A percentile compares a stretch with the other conserved stretches of the same genome.
These are phyloP conservation scores for Micromys minutus DNA, from an alignment of 2,113 vertebrate species.

Conservation along the genomic window DNA sequence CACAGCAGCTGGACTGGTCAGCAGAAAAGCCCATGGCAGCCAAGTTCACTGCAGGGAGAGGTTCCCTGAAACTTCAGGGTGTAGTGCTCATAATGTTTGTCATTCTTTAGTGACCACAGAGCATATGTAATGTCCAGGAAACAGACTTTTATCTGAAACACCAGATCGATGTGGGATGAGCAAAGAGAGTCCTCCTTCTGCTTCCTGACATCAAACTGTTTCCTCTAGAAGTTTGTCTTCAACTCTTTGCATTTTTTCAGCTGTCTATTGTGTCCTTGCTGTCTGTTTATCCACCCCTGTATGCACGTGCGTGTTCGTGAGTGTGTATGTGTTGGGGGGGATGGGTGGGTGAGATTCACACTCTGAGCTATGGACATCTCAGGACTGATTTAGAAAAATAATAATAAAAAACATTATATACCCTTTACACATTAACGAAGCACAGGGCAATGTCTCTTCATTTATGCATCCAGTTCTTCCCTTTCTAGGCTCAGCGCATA, in stretches of 20 bases:
- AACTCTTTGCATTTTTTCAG: neutral
- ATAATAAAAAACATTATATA: neutral
- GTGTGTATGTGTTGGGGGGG: neutral
- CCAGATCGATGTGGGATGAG: neutral
- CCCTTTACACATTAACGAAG: neutral
- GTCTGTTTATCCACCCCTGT: neutral
- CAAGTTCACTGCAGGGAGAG: neutral
- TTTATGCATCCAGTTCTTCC: neutral
- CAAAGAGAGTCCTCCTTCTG: neutral
- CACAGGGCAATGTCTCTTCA: neutral
- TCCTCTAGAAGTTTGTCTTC: neutral
- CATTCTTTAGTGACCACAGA: neutral
- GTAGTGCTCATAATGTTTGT: neutral
- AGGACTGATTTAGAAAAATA: neutral
- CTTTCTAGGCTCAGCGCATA: neutral
- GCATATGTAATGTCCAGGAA: neutral
- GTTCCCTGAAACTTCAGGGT: neutral
- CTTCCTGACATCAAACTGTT: neutral
- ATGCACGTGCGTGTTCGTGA: accelerated
- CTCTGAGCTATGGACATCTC: neutral
- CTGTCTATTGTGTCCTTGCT: neutral
- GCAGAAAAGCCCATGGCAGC: neutral
- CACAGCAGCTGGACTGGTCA: neutral
- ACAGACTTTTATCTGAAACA: neutral
- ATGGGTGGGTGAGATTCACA: neutral